phyloP scores from a whole-genome alignment of 2,113 vertebrate genomes.

The Patagioenas fasciata region DNA sequence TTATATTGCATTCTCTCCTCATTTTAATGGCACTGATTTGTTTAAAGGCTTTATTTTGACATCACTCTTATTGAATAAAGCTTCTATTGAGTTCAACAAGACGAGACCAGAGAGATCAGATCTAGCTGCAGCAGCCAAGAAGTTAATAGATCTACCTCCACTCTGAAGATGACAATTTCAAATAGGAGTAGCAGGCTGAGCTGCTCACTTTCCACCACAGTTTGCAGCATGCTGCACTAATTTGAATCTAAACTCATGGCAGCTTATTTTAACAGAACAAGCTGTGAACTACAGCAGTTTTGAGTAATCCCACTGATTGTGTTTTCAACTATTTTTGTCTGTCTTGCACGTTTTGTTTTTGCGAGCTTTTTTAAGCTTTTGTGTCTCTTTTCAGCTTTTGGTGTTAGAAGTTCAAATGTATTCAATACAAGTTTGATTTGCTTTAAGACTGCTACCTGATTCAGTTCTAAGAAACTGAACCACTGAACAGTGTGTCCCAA shows the following conservation, averaged over 20 bases:
- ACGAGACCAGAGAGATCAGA: not conserved
- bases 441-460: not conserved
- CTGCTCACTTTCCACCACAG: not conserved
- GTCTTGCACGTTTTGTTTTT: constrained; percentile 7
- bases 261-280: constrained; percentile 6
- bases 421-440: not conserved
- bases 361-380: not conserved
- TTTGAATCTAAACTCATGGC: not conserved
- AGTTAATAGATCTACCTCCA: not conserved
- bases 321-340: not conserved
- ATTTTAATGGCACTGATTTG: not conserved
- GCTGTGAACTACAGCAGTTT: not conserved
- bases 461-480: not conserved
- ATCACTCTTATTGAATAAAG: not conserved
- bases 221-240: not conserved
- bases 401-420: not conserved
- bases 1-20: not conserved
- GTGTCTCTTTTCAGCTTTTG: not conserved
- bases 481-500: constrained; percentile 8
- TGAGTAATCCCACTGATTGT: not conserved
- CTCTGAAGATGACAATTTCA: not conserved
- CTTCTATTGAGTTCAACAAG: not conserved
- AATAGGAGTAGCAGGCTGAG: not conserved
- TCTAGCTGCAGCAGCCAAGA: not conserved
- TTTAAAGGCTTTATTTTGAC: not conserved